Base-by-base conservation (phyloP, 2,888 invertebrate species). In the Magallana nippona region DNA sequence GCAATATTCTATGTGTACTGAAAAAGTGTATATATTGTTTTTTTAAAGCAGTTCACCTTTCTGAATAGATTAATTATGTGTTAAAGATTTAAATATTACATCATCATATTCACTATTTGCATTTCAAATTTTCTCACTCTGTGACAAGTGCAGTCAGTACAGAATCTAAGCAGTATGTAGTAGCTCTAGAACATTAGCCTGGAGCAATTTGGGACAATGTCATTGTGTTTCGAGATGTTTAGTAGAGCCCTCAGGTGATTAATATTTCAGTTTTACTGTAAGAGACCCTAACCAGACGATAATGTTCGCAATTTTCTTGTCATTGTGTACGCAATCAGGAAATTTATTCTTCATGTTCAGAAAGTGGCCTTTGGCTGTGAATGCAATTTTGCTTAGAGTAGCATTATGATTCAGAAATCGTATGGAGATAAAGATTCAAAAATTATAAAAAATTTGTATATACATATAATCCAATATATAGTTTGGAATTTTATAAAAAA, bases 71-170 rank as follows among this genome's bases (percentile, higher is more conserved):
- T 60, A 27, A 71, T 27, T 1, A 71, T 27, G 32, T 27, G 71
- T 71, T 32, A 15, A 15, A 71, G 11, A 22, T 27, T 27, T 71
- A 15, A 5, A 71, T 71, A 71, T 71, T 2, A 60, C 60, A n/a
- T 19, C 60, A 10, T 19, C 27, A 27, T 71, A 71, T 27, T 71
- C 13, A 13, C 32, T 32, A 71, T 71, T 71, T 71, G 71, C 71
- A 71, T 22, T 71, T 71, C 27, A 71, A 27, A 71, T 71, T 71
- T 71, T 44, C 15, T 71, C 71, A 3, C 32, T 22, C 22, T 27
- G 32, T 71, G 71, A 71, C 71, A 71, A 71, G 71, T 71, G 71
- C 71, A 71, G 71, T 10, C 71, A 22, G 71, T 71, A 71, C 71
- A 27, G 71, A 71, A 71, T 15, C 32, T 71, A 2, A 71, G 71